Conservation (phyloP, 1,140 invertebrate genomes). For the Protaetia brevitarsis region DNA sequence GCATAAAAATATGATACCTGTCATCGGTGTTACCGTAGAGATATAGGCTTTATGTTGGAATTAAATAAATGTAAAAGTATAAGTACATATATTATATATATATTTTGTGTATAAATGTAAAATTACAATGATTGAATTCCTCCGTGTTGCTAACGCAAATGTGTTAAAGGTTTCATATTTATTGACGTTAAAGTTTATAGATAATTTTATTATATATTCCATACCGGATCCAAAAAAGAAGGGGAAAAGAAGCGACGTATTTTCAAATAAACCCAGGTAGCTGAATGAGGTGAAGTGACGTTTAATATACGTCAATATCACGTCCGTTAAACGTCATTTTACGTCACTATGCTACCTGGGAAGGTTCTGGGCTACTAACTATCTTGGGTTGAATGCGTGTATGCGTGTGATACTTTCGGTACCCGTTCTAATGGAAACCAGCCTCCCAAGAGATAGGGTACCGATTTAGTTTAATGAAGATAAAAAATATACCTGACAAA, state of each 20-base stretch:
- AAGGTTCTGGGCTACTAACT: too few relatives aligned
- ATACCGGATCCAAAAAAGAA: background rate
- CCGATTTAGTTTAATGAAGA: background rate
- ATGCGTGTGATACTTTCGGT: slow-evolving; percentile 12
- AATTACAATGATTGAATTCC: background rate
- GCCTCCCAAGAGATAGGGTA: slow-evolving; percentile 35
- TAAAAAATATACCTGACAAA: background rate
- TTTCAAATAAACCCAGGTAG: background rate
- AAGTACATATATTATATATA: slow-evolving; percentile 8
- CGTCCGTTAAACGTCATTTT: too few relatives aligned
- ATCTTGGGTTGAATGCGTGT: background rate
- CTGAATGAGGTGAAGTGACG: too few relatives aligned
- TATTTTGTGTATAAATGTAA: slow-evolving; percentile 25
- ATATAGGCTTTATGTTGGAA: slow-evolving; percentile 13
- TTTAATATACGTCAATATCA: too few relatives aligned
- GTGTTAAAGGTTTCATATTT: slow-evolving; percentile 12
- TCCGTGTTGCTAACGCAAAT: slow-evolving; percentile 11
- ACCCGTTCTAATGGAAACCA: slow-evolving; percentile 36
- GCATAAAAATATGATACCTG: background rate
- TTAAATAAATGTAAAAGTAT: slow-evolving; percentile 14
- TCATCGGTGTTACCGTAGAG: slow-evolving; percentile 5
- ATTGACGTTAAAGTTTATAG: slow-evolving; percentile 2
- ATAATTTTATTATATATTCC: background rate
- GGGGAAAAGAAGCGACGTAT: too few relatives aligned
- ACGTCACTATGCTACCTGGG: too few relatives aligned